Evolutionary conservation across 2,113 vertebrate species (phyloP).

Genomic region (Cebus imitator): DNA sequence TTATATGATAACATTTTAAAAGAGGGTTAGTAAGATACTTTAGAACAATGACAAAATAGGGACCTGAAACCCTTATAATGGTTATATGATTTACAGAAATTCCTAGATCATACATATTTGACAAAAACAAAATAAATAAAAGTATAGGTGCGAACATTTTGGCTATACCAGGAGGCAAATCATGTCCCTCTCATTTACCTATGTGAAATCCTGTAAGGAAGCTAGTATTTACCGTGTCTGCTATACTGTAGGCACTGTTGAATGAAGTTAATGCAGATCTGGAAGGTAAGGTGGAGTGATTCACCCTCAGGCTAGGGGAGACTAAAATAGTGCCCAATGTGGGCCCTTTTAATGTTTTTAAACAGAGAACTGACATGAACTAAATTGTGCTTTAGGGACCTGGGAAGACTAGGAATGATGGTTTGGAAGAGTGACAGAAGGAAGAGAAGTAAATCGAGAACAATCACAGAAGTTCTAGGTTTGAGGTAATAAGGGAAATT

Average conservation of each 20-base stretch:
- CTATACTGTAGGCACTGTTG: background rate
- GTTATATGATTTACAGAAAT: slow-evolving; percentile 46
- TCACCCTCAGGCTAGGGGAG: background rate
- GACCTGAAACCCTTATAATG: background rate
- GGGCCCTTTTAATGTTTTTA: background rate
- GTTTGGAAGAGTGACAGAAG: background rate
- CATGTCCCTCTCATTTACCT: background rate
- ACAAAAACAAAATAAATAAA: slow-evolving; percentile 27
- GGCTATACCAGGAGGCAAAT: background rate
- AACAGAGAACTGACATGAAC: background rate
- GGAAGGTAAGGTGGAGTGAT: background rate
- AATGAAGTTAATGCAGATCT: background rate
- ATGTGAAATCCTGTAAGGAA: background rate
- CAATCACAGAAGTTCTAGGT: slow-evolving; percentile 22
- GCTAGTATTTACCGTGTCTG: background rate
- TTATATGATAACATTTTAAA: slow-evolving; percentile 35
- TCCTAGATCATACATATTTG: slow-evolving; percentile 16
- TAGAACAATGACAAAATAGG: background rate
- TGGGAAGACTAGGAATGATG: background rate
- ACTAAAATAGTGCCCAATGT: background rate
- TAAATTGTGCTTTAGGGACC: background rate
- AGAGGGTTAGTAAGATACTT: slow-evolving; percentile 23
- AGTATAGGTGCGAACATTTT: background rate
- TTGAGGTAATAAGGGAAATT: slow-evolving; percentile 47
- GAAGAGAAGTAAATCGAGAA: slow-evolving; percentile 1